phyloP scores from a whole-genome alignment of 2,113 vertebrate genomes.

The Poecilia latipinna region DNA sequence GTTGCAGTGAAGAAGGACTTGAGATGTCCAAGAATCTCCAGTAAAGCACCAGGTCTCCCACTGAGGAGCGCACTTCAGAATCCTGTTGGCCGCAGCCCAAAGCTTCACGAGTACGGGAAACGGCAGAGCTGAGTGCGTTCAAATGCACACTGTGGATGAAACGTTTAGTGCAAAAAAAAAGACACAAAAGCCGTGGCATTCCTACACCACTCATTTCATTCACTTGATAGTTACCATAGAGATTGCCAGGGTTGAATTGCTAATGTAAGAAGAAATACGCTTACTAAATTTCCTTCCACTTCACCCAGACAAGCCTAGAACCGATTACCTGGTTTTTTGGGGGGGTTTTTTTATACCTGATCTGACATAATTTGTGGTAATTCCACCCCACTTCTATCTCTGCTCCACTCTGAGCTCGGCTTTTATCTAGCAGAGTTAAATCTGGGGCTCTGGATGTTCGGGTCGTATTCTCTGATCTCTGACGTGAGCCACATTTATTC shows the following conservation, averaged over 20 bases:
- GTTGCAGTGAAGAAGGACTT: background rate
- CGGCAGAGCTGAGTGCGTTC: background rate
- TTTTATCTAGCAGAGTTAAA: background rate
- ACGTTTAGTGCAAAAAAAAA: no score
- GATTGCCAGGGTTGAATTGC: conserved; percentile 62
- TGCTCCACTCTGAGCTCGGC: background rate
- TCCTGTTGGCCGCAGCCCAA: no score
- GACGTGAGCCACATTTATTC: conserved; percentile 22
- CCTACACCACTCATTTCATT: conserved; percentile 45
- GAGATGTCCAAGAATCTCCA: background rate
- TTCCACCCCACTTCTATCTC: background rate
- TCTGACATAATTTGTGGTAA: background rate
- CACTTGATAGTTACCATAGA: conserved; percentile 73
- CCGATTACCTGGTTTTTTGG: background rate
- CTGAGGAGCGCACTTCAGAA: background rate
- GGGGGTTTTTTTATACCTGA: background rate
- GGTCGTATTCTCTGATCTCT: background rate
- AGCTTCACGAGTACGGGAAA: background rate
- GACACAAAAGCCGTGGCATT: background rate
- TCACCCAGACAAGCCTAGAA: background rate
- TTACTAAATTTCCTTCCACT: conserved; percentile 11
- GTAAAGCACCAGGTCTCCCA: background rate
- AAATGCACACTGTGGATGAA: background rate
- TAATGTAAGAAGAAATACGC: conserved; percentile 67
- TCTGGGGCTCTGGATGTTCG: conserved; percentile 4